Base-by-base conservation (phyloP, 2,888 invertebrate species). In the Terebella lapidaria region DNA sequence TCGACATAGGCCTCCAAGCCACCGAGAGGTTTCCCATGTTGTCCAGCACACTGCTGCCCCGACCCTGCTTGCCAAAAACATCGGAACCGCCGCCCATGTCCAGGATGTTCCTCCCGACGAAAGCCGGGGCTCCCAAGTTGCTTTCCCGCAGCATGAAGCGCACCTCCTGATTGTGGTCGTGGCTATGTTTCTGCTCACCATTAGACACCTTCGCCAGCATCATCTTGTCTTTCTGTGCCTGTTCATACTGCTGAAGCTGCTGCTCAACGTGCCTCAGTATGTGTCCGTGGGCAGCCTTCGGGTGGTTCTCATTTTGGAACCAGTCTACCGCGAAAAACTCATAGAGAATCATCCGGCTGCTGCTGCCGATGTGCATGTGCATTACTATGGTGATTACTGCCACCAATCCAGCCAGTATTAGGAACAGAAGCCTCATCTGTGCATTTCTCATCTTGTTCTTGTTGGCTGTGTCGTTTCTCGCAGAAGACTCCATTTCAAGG, bases 131-230 rank as follows among this genome's bases (percentile, higher is more conserved):
- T 18, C 61, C 63, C 20, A 63, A 55, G 1, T 57, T 29, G 54
- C 61, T 64, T 22, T 65, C 65, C 15, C 57, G 59, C n/a, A 66
- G 35, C 2, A 66, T 54, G 49, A 64, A 64, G 4, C 54, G 46
- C 18, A 64, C 55, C 29, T 66, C 58, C 1, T 57, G 25, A 30
- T 64, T 29, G 58, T 66, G 66, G 22, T 61, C 56, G 55, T 66
- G 66, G 24, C 53, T 28, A 28, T 28, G 53, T 22, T 49, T 22
- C 10, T 22, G 42, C 42, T 35, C 42, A 15, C 10, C 10, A n/a
- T 15, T 35, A n/a, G 42, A n/a, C 42, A 35, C 10, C 10, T 15
- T 35, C n/a, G n/a, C 10, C n/a, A n/a, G 42, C n/a, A 15, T 22
- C 49, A 20, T 49, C 18, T 22, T 22, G n/a, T 49, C 18, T 22